Conservation (phyloP, 2,888 invertebrate genomes). For the Terebella lapidaria region DNA sequence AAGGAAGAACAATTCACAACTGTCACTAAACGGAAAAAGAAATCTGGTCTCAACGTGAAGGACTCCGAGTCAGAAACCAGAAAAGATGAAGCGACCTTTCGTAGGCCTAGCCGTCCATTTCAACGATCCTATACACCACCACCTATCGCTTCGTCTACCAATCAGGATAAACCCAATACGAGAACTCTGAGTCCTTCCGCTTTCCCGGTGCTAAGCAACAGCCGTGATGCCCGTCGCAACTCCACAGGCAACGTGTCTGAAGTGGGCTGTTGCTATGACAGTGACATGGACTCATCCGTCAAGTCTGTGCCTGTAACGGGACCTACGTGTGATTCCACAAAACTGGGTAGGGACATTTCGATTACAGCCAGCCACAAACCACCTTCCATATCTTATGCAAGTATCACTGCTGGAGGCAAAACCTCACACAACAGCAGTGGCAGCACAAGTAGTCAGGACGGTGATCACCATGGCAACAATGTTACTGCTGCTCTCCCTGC, state of each 20-base stretch:
- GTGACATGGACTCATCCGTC: background rate
- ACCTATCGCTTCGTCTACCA: background rate
- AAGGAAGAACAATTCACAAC: background rate
- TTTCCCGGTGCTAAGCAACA: background rate
- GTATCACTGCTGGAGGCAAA: background rate
- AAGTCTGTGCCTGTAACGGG: background rate
- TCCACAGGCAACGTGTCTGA: background rate
- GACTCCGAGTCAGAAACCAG: no score
- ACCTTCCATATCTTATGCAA: background rate
- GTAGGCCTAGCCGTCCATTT: background rate
- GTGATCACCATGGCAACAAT: background rate
- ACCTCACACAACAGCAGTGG: background rate
- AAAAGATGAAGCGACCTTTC: background rate
- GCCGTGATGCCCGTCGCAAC: background rate
- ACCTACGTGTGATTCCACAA: background rate
- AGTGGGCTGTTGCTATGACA: background rate
- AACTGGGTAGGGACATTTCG: background rate
- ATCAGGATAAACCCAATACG: background rate
- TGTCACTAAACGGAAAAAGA: background rate
- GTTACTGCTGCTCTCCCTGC: background rate
- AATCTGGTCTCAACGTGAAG: no score
- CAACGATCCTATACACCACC: background rate
- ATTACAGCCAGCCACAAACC: background rate
- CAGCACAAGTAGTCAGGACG: background rate
- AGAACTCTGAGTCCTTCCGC: background rate